These are phyloP conservation scores for pig (Sus scrofa) DNA, from an alignment of 2,113 vertebrate species.

Conservation along the genomic window T2T-Sscrofa CM000826.6:23717501-23718000, in stretches of 20 bases:
- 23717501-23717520: conserved; percentile 94
- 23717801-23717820: conserved; percentile 70
- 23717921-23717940: conserved; percentile 55
- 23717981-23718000: conserved; percentile 52
- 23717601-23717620: conserved; percentile 94
- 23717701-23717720: conserved; percentile 90
- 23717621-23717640: conserved; percentile 94
- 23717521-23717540: conserved; percentile 92
- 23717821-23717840: conserved; percentile 77
- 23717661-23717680: conserved; percentile 91
- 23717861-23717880: conserved; percentile 56
- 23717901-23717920: not conserved
- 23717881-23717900: not conserved
- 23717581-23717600: conserved; percentile 93
- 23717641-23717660: conserved; percentile 92
- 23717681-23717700: conserved; percentile 91
- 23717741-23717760: conserved; percentile 85
- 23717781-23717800: conserved; percentile 75
- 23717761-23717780: conserved; percentile 87
- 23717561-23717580: conserved; percentile 94
- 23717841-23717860: conserved; percentile 81
- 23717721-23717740: conserved; percentile 88
- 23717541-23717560: conserved; percentile 96
- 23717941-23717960: not conserved
- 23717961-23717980: conserved; percentile 7